Conservation (phyloP, 1,140 invertebrate species). For the Eueides isabella region DNA sequence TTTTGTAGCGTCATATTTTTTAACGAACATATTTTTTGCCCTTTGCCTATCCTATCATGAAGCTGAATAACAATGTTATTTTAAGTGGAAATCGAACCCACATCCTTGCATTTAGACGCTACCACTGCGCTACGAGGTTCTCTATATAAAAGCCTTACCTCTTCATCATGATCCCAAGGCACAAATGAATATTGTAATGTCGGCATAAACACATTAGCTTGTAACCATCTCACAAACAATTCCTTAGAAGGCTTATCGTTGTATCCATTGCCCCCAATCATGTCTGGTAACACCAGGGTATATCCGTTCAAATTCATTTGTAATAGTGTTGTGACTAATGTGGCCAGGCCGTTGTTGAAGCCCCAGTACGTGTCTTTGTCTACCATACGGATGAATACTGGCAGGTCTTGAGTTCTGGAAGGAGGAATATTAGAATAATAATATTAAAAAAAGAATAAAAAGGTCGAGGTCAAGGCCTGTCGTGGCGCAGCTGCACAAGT, state of each 20-base stretch:
- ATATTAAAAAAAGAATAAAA: no score
- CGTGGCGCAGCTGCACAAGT: no score
- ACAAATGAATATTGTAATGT: constrained; percentile 93
- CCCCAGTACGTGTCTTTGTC: constrained; percentile 93
- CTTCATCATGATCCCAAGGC: constrained; percentile 92
- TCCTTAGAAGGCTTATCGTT: constrained; percentile 86
- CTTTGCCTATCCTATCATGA: no score
- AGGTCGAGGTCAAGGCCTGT: no score
- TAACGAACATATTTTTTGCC: no score
- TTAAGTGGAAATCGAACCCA: no score
- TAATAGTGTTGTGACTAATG: constrained; percentile 91
- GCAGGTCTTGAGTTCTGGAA: constrained; percentile 87
- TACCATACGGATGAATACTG: constrained; percentile 93
- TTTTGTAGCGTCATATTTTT: no score
- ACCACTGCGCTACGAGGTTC: no score
- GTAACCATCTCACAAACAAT: constrained; percentile 94
- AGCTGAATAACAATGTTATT: no score
- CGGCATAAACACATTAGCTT: constrained; percentile 94
- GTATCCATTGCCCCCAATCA: constrained; percentile 96
- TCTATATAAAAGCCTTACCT: constrained; percentile 74
- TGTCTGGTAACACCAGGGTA: constrained; percentile 93
- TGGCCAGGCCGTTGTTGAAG: constrained; percentile 89
- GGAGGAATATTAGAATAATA: background rate
- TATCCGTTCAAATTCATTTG: constrained; percentile 94
- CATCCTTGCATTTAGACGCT: no score